Evolutionary conservation across 2,888 invertebrate genomes (phyloP).

Genomic region (Apoda limacodes): DNA sequence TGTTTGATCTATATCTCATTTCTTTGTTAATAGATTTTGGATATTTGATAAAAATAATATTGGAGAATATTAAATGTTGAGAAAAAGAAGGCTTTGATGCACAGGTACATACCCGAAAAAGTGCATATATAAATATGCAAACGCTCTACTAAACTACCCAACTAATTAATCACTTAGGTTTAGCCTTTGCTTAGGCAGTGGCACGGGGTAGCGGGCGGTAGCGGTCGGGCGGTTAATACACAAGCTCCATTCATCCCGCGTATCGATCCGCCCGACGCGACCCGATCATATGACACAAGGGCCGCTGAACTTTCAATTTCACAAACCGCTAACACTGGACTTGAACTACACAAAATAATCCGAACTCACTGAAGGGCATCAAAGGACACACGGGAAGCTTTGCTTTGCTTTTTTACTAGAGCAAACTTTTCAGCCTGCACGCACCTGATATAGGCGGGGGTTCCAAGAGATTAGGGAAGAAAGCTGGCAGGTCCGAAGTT

Average conservation of each 20-base stretch:
- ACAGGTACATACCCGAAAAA: too few relatives aligned
- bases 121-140: too few relatives aligned
- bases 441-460: constrained; percentile 95
- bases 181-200: too few relatives aligned
- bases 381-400: constrained; percentile 25
- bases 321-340: constrained; percentile 24
- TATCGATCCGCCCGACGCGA: constrained; percentile 46
- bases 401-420: constrained; percentile 61
- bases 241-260: constrained; percentile 43
- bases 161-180: too few relatives aligned
- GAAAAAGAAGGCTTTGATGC: too few relatives aligned
- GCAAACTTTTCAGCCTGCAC: too few relatives aligned
- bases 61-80: too few relatives aligned
- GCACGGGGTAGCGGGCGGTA: not conserved
- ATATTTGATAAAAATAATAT: too few relatives aligned
- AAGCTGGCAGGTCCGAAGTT: constrained; percentile 92
- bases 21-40: too few relatives aligned
- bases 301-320: constrained; percentile 56
- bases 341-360: not conserved
- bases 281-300: constrained; percentile 33
- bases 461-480: constrained; percentile 90
- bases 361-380: constrained; percentile 23
- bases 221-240: constrained; percentile 22
- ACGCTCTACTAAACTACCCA: too few relatives aligned
- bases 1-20: too few relatives aligned